phyloP scores from a whole-genome alignment of 2,888 invertebrate species.

The Lomographa bimaculata region DNA sequence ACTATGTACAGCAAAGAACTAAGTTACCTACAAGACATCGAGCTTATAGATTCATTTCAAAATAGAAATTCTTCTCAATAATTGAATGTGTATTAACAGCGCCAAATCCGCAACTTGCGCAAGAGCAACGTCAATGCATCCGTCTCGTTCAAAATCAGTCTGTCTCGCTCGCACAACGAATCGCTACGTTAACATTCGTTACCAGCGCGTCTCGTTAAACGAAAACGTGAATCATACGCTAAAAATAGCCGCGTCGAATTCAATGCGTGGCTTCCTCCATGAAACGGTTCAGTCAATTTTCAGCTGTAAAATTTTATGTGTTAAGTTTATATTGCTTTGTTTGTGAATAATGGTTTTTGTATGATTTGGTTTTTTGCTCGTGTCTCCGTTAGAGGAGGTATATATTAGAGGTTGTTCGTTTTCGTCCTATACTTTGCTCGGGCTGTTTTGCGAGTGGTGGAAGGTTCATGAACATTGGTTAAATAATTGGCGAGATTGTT shows the following conservation, averaged over 20 bases:
- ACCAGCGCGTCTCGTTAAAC: constrained; percentile 19
- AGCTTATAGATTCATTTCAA: no score
- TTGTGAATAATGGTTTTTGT: constrained; percentile 2
- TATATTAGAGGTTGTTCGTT: constrained; percentile 9
- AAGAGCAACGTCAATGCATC: background rate
- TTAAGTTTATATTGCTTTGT: constrained; percentile 11
- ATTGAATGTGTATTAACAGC: no score
- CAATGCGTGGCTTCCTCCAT: constrained; percentile 12
- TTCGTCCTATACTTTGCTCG: constrained; percentile 11
- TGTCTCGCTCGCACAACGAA: constrained; percentile 15
- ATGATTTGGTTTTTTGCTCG: constrained; percentile 2
- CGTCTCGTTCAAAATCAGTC: constrained; percentile 5
- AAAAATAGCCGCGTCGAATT: constrained; percentile 16
- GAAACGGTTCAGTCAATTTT: constrained; percentile 5
- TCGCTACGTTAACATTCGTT: constrained; percentile 1
- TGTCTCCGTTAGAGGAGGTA: constrained; percentile 13
- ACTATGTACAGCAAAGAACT: no score
- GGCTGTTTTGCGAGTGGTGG: background rate
- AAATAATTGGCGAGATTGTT: constrained; percentile 8
- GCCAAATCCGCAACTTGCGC: background rate
- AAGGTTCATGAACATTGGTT: constrained; percentile 3
- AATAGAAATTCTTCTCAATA: no score
- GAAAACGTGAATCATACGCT: constrained; percentile 23
- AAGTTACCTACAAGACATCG: no score
- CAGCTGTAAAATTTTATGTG: background rate